phyloP scores from a whole-genome alignment of 2,797 vertebrate genomes.

The Sebastes nivosus region DNA sequence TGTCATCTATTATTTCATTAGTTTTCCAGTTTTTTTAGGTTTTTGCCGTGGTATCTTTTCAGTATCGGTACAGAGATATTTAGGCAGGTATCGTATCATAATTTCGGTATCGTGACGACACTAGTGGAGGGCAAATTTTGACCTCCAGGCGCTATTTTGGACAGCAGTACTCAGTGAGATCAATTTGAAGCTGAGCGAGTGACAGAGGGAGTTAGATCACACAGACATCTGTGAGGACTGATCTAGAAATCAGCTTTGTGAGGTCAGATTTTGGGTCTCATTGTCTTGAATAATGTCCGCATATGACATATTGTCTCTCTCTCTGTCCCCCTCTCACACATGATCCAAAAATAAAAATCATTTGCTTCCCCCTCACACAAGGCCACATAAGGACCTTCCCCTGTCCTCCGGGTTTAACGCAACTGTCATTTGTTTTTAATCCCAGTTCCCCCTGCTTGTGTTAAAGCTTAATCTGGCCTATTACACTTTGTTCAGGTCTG shows the following conservation, averaged over 20 bases:
- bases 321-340: conserved; percentile 21
- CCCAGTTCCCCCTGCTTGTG: conserved; percentile 24
- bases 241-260: conserved; percentile 13
- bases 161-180: background rate
- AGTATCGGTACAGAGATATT: too few relatives aligned
- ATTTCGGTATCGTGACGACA: background rate
- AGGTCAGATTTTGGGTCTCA: background rate
- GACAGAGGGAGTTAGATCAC: conserved; percentile 4
- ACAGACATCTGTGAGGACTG: background rate
- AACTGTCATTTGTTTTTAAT: conserved; percentile 57
- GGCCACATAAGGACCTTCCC: conserved; percentile 29
- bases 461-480: conserved; percentile 55
- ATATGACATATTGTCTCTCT: conserved; percentile 46
- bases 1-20: too few relatives aligned
- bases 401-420: conserved; percentile 29
- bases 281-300: conserved; percentile 32
- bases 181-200: background rate
- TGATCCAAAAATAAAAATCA: conserved; percentile 59
- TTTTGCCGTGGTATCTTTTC: too few relatives aligned
- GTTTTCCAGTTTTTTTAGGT: fast-evolving
- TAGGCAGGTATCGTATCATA: too few relatives aligned
- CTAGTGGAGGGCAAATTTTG: background rate
- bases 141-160: conserved; percentile 18
- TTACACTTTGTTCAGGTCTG: conserved; percentile 42
- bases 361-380: conserved; percentile 22